phyloP scores from a whole-genome alignment of 2,888 invertebrate genomes.

The Standfussiana lucernea region DNA sequence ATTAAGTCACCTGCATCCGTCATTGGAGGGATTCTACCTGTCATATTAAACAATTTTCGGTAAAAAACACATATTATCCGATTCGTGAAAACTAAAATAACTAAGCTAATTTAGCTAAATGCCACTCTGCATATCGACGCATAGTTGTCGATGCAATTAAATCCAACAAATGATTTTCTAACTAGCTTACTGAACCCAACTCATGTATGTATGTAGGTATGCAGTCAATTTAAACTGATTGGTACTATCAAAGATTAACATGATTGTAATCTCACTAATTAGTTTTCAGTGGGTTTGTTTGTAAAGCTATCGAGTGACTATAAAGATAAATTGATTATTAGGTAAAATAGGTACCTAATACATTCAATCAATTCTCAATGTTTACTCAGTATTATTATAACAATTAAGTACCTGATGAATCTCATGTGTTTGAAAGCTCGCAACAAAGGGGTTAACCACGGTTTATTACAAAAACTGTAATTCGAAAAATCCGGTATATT shows the following conservation, averaged over 20 bases:
- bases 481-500: constrained; percentile 4
- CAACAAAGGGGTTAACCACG: neutral
- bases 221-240: constrained; percentile 26
- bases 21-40: neutral
- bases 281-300: constrained; percentile 36
- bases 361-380: neutral
- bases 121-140: neutral
- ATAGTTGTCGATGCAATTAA: neutral
- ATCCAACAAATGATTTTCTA: constrained; percentile 8
- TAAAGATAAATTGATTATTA: constrained; percentile 1
- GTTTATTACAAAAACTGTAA: constrained; percentile 10
- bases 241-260: constrained; percentile 46
- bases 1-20: neutral
- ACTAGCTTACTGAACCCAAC: constrained; percentile 10
- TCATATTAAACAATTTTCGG: neutral
- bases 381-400: neutral
- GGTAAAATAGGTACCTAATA: neutral
- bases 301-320: neutral
- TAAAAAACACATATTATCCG: neutral
- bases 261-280: constrained; percentile 46
- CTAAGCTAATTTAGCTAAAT: neutral
- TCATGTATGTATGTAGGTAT: neutral
- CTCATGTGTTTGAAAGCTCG: neutral
- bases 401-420: neutral
- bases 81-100: neutral